These are phyloP conservation scores for Holacanthella duospinosa DNA, from an alignment of 2,888 invertebrate species.

Conservation along the genomic window DNA sequence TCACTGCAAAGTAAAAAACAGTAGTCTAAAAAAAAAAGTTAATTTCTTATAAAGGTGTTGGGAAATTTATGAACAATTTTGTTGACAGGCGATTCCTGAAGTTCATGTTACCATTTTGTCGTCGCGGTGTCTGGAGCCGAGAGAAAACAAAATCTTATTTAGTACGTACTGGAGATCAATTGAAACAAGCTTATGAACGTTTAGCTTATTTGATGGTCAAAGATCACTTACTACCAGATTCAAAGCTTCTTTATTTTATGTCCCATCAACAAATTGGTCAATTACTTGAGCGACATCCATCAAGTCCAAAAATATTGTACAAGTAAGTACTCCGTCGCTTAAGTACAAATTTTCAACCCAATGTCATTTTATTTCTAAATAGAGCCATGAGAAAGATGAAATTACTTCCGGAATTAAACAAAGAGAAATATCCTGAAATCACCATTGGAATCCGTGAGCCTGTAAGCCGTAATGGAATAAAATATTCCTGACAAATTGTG, in stretches of 20 bases:
- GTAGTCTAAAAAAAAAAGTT: no score
- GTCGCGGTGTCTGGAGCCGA: constrained; percentile 52
- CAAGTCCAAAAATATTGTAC: constrained; percentile 47
- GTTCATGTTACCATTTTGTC: constrained; percentile 52
- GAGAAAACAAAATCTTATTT: constrained; percentile 56
- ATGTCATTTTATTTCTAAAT: constrained; percentile 17
- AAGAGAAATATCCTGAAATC: constrained; percentile 55
- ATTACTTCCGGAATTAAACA: constrained; percentile 51
- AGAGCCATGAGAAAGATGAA: constrained; percentile 59
- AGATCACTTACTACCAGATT: constrained; percentile 55
- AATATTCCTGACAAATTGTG: neutral
- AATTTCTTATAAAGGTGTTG: no score
- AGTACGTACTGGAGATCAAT: constrained; percentile 46
- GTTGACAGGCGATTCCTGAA: constrained; percentile 53
- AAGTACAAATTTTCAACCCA: neutral
- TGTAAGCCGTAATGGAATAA: constrained; percentile 26
- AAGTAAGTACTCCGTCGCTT: constrained; percentile 47
- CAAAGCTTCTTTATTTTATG: constrained; percentile 57
- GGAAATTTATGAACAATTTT: no score
- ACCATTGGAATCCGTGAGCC: constrained; percentile 44
- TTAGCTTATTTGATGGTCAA: constrained; percentile 51
- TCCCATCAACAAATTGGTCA: constrained; percentile 54
- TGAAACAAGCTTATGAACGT: constrained; percentile 50
- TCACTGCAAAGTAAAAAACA: neutral
- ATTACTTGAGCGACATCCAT: constrained; percentile 43